These are phyloP conservation scores for Minunthozetes semirufus DNA, from an alignment of 2,888 invertebrate genomes.

Conservation along the genomic window DNA sequence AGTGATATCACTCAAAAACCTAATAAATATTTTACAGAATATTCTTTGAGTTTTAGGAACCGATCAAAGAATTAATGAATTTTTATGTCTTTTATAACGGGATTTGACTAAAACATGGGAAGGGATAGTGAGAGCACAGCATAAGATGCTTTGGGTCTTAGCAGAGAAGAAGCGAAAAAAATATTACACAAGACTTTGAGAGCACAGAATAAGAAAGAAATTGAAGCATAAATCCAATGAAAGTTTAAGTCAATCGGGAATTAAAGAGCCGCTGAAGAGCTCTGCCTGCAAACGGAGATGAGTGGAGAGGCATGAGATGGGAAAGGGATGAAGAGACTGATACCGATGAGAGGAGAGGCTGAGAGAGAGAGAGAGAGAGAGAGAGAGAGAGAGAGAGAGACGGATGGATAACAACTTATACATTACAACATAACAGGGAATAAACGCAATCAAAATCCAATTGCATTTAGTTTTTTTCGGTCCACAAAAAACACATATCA, in stretches of 20 bases:
- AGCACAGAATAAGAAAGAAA: not conserved
- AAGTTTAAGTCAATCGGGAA: slow-evolving; percentile 14
- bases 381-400: not conserved
- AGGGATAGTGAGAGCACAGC: not conserved
- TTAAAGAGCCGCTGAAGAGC: not conserved
- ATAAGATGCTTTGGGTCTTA: not conserved
- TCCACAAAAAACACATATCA: too few species aligned
- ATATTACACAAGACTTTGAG: not conserved
- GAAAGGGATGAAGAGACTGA: too few species aligned
- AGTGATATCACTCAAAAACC: too few species aligned
- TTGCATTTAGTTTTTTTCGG: not conserved
- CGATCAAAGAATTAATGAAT: too few species aligned
- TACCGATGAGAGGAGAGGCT: too few species aligned
- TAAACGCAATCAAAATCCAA: slow-evolving; percentile 6
- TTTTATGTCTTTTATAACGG: not conserved
- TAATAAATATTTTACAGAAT: too few species aligned
- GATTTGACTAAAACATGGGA: not conserved
- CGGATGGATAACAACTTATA: not conserved
- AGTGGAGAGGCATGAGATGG: too few species aligned
- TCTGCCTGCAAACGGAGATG: too few species aligned
- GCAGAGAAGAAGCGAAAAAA: not conserved
- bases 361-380: not conserved
- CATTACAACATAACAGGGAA: not conserved
- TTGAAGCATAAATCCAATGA: slow-evolving; percentile 15
- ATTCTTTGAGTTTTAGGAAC: too few species aligned